Conservation (phyloP, 2,797 vertebrate species). For the Salarias fasciatus region DNA sequence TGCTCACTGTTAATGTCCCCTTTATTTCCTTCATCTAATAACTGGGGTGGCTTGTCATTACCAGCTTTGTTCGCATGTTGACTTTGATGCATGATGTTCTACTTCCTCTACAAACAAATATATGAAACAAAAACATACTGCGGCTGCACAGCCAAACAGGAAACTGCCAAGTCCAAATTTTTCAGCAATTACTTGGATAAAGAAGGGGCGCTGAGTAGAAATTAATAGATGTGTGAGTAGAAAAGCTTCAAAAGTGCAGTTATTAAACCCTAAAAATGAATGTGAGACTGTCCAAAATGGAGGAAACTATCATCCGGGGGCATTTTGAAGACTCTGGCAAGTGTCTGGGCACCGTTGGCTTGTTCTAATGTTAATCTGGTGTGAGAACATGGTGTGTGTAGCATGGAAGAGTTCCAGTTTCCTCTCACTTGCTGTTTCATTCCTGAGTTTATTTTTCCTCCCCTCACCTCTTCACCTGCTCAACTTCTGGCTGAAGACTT, state of each 20-base stretch:
- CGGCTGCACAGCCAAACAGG: constrained; percentile 16
- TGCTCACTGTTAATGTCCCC: not conserved
- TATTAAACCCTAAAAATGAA: constrained; percentile 2
- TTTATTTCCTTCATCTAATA: constrained; percentile 4
- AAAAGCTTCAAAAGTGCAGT: constrained; percentile 11
- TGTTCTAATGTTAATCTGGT: constrained; percentile 32
- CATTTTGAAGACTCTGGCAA: constrained; percentile 48
- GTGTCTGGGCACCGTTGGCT: constrained; percentile 57
- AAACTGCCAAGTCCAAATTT: constrained; percentile 24
- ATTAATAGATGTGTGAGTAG: no score
- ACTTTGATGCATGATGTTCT: constrained; percentile 9
- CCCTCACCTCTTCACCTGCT: constrained; percentile 52
- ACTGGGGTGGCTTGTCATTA: not conserved
- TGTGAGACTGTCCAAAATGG: not conserved
- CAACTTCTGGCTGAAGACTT: constrained; percentile 20
- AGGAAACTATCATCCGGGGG: constrained; percentile 18
- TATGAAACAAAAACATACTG: constrained; percentile 40
- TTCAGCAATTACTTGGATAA: constrained; percentile 33
- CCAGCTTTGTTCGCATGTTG: constrained; percentile 5
- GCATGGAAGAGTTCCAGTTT: constrained; percentile 51
- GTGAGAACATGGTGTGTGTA: constrained; percentile 30
- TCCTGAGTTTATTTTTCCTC: constrained; percentile 57
- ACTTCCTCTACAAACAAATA: constrained; percentile 47
- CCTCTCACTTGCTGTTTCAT: constrained; percentile 49
- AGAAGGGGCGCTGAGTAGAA: constrained; percentile 10